phyloP scores from a whole-genome alignment of 2,888 invertebrate species.

The Metellina segmentata region DNA sequence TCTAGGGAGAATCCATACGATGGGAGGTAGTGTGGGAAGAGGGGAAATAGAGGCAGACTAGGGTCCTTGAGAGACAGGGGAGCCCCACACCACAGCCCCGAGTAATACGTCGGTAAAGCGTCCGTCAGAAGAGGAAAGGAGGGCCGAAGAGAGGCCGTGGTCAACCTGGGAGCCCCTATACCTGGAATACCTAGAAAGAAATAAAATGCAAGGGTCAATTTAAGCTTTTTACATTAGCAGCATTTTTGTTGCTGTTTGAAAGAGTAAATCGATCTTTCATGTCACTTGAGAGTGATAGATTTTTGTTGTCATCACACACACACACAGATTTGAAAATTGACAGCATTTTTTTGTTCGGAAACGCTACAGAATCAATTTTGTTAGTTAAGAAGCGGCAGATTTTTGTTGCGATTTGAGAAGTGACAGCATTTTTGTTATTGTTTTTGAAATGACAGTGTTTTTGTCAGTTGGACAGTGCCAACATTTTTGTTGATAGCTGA shows the following conservation, averaged over 20 bases:
- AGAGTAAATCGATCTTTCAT: not conserved
- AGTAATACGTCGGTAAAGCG: constrained; percentile 66
- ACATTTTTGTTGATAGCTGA: too few relatives aligned
- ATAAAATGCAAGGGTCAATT: not conserved
- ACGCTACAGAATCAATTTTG: too few relatives aligned
- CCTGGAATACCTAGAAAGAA: constrained; percentile 48
- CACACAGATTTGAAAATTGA: too few relatives aligned
- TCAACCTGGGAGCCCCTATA: constrained; percentile 45
- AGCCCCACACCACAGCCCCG: constrained; percentile 67
- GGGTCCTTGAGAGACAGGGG: constrained; percentile 61
- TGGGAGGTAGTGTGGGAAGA: constrained; percentile 68
- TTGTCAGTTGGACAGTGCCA: too few relatives aligned
- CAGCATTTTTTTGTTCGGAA: too few relatives aligned
- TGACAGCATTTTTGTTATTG: too few relatives aligned
- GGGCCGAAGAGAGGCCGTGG: constrained; percentile 48
- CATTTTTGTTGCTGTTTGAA: not conserved
- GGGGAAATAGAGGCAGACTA: constrained; percentile 61
- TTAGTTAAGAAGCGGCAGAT: too few relatives aligned
- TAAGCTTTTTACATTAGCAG: not conserved
- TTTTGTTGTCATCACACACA: too few relatives aligned
- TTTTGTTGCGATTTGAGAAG: too few relatives aligned
- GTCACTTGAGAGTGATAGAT: too few relatives aligned
- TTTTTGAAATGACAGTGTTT: too few relatives aligned
- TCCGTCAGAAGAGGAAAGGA: constrained; percentile 58
- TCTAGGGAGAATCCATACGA: constrained; percentile 57